These are phyloP conservation scores for Danio rerio DNA, from an alignment of 2,113 vertebrate genomes.

Conservation along the genomic window DNA sequence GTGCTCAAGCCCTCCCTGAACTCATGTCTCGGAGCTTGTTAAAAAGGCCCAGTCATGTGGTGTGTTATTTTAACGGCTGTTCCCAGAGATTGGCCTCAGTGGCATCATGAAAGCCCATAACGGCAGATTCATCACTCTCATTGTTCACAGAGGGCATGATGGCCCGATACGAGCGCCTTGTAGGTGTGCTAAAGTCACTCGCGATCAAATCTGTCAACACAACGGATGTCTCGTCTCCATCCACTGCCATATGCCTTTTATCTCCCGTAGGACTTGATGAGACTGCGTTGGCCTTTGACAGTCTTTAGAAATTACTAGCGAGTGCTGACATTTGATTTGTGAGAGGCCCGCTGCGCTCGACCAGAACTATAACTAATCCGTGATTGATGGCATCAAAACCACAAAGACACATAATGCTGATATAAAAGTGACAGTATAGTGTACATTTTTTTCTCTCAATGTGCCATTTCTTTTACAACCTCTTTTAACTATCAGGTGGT, in stretches of 20 bases:
- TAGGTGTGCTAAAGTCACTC: constrained; percentile 77
- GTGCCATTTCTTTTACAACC: constrained; percentile 55
- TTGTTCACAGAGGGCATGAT: constrained; percentile 67
- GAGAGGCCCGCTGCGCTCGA: constrained; percentile 17
- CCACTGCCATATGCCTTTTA: constrained; percentile 65
- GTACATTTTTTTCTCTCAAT: constrained; percentile 36
- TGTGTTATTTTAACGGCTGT: constrained; percentile 74
- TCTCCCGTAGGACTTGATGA: constrained; percentile 67
- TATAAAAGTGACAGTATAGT: constrained; percentile 46
- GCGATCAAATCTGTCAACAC: constrained; percentile 75
- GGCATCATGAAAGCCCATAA: constrained; percentile 73
- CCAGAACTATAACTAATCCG: constrained; percentile 50
- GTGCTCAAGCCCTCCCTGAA: constrained; percentile 50
- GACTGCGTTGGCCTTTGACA: constrained; percentile 73
- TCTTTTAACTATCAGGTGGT: constrained; percentile 56
- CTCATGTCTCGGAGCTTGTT: constrained; percentile 70
- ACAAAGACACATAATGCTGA: constrained; percentile 29
- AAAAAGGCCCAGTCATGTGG: constrained; percentile 74
- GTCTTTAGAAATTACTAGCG: constrained; percentile 68
- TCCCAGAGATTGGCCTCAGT: constrained; percentile 72
- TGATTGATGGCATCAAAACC: constrained; percentile 53
- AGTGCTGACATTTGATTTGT: constrained; percentile 51
- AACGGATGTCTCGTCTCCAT: constrained; percentile 32
- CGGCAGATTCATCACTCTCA: constrained; percentile 73
- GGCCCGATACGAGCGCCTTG: constrained; percentile 67